These are phyloP conservation scores for Artibeus lituratus DNA, from an alignment of 2,797 vertebrate genomes.

Conservation along the genomic window DNA sequence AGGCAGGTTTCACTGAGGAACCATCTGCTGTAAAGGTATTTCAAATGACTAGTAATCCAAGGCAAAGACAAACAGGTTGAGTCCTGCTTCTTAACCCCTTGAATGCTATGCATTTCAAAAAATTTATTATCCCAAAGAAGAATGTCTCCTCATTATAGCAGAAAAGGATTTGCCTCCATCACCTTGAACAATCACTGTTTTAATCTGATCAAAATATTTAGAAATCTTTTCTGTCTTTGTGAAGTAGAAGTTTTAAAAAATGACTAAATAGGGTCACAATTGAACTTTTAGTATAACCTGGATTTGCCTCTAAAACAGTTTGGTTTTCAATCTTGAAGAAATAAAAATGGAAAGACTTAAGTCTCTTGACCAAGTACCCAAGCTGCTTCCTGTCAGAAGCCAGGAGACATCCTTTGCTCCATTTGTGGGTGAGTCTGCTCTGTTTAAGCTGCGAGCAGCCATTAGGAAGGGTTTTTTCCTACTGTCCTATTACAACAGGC, in stretches of 20 bases:
- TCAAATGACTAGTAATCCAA: not conserved
- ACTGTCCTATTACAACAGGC: not conserved
- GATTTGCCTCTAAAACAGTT: not conserved
- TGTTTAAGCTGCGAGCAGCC: not conserved
- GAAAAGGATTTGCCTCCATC: not conserved
- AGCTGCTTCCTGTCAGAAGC: not conserved
- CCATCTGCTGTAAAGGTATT: not conserved
- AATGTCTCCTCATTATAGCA: not conserved
- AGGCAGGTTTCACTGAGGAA: not conserved
- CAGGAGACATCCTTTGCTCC: not conserved
- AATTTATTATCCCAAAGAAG: constrained; percentile 2
- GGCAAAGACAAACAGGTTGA: not conserved
- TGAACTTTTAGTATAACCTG: not conserved
- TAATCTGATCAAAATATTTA: not conserved
- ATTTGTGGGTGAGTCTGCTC: not conserved
- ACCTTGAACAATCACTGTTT: not conserved
- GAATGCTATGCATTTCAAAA: not conserved
- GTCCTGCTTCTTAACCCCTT: not conserved
- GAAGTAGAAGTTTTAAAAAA: not conserved
- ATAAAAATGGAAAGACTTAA: not conserved
- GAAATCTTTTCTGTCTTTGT: not conserved
- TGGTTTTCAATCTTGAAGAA: not conserved
- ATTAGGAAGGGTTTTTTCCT: not conserved
- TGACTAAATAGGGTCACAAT: not conserved
- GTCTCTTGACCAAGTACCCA: not conserved